Evolutionary conservation across 1,140 invertebrate species (phyloP).

Genomic region (Bombus haemorrhoidalis): DNA sequence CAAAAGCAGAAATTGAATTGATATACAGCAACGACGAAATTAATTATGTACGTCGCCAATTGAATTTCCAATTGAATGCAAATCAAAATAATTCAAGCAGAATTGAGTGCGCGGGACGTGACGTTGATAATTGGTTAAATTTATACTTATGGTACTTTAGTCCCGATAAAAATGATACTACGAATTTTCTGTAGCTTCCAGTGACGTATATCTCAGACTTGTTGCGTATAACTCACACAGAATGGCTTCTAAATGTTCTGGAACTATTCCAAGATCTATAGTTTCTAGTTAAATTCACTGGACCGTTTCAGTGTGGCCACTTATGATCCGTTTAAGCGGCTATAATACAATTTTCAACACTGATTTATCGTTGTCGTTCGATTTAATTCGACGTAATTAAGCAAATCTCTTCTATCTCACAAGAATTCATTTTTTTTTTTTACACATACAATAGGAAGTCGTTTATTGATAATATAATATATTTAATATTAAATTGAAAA

Average conservation of each 20-base stretch:
- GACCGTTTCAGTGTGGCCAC: background rate
- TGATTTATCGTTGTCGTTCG: background rate
- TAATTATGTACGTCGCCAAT: background rate
- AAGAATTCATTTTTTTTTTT: background rate
- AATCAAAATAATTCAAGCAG: background rate
- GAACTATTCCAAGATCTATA: slow-evolving; percentile 34
- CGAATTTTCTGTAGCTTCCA: background rate
- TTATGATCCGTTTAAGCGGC: background rate
- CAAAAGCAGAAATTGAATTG: background rate
- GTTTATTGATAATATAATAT: too few species aligned
- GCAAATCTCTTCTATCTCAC: background rate
- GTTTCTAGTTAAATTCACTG: slow-evolving; percentile 5
- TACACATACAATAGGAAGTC: background rate
- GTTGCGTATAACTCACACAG: slow-evolving; percentile 23
- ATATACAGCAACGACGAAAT: background rate
- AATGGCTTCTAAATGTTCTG: slow-evolving; percentile 11
- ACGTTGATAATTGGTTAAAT: background rate
- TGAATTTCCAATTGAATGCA: background rate
- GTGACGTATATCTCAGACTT: slow-evolving; percentile 10
- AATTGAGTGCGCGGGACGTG: background rate
- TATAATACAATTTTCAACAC: background rate
- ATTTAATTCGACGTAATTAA: background rate
- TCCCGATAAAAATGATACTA: too few species aligned
- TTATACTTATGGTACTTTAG: background rate
- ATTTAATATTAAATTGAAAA: too few species aligned